A percentile compares a stretch with the other conserved stretches of the same genome.
Evolutionary conservation across 2,113 vertebrate species (phyloP).

Genomic region (Lathamus discolor): DNA sequence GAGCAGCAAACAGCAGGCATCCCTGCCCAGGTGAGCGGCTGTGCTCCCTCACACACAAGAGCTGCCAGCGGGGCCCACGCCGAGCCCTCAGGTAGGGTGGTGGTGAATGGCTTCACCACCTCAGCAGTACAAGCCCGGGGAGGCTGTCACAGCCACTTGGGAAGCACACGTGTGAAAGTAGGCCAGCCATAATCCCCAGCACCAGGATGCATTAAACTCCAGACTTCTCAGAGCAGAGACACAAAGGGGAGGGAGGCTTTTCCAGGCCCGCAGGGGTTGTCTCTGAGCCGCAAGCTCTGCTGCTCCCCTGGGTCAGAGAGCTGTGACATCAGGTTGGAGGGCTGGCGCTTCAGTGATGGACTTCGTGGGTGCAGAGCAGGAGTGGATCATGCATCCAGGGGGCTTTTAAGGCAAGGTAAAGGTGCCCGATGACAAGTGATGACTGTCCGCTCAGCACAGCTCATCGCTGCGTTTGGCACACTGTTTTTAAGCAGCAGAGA

Average conservation of each 20-base stretch:
- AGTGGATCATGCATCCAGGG: fast-evolving
- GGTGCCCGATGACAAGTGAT: too few species aligned
- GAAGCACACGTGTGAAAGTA: fast-evolving
- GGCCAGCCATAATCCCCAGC: background rate
- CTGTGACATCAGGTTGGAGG: background rate
- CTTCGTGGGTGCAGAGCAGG: background rate
- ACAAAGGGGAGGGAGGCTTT: background rate
- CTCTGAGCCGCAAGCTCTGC: background rate
- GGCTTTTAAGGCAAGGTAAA: background rate
- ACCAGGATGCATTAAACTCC: background rate
- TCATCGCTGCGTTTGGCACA: background rate
- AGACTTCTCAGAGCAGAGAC: background rate
- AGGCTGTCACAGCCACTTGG: background rate
- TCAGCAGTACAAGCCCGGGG: fast-evolving
- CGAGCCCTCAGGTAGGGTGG: fast-evolving
- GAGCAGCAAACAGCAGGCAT: fast-evolving
- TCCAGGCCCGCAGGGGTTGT: background rate
- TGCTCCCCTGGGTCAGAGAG: background rate
- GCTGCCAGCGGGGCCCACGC: fast-evolving
- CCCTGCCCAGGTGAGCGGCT: fast-evolving
- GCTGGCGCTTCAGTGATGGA: background rate
- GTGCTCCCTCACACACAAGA: fast-evolving
- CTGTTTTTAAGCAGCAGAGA: background rate
- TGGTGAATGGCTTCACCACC: background rate
- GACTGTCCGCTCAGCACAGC: background rate